A percentile compares a stretch with the other conserved stretches of the same genome.
These are phyloP conservation scores for Muscicapa adusta DNA, from an alignment of 2,113 vertebrate species.

Conservation along the genomic window DNA sequence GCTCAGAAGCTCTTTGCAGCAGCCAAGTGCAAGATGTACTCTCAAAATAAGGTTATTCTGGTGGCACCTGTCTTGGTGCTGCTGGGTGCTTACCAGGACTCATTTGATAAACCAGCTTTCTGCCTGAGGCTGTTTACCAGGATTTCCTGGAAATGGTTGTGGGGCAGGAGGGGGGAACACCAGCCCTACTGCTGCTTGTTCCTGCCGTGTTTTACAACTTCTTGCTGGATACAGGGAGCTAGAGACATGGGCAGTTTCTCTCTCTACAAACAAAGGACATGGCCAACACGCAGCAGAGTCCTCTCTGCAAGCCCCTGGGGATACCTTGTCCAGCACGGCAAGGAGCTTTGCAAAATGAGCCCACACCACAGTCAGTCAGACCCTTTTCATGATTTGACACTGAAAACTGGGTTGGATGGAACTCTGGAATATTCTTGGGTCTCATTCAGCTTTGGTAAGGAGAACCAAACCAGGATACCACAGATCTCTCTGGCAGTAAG, in stretches of 20 bases:
- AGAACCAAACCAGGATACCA: neutral
- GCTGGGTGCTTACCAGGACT: neutral
- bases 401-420: neutral
- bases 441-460: neutral
- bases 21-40: neutral
- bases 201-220: neutral
- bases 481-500: accelerated
- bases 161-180: neutral
- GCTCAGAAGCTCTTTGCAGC: neutral
- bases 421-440: accelerated
- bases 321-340: accelerated
- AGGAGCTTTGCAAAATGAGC: neutral
- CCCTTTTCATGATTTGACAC: neutral
- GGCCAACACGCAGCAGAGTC: neutral
- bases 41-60: neutral
- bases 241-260: neutral
- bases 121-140: neutral
- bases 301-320: accelerated
- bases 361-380: neutral
- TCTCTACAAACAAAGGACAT: neutral
- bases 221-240: neutral
- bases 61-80: neutral
- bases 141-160: neutral
- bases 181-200: neutral
- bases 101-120: no score